Base-by-base conservation (phyloP, 2,888 invertebrate species). In the Branchipolynoe longqiensis region DNA sequence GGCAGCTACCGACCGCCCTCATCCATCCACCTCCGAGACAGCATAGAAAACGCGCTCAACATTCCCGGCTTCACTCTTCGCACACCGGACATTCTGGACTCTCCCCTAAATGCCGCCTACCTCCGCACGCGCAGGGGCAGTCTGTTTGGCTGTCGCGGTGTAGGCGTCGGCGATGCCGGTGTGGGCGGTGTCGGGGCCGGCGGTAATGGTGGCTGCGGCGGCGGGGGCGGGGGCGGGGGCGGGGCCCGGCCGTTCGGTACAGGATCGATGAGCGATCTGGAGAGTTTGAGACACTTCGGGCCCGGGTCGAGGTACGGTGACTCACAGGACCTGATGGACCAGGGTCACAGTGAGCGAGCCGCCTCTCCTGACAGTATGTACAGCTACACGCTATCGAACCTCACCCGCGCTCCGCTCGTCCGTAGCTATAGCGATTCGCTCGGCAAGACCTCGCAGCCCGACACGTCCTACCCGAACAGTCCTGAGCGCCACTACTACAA, bases 11-110 rank as follows among this genome's bases (percentile, higher is more conserved):
- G 88, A 22, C 90, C 90, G 3, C 90, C 91, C 1, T 91, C 92
- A 28, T 91, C 91, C 38, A 88, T 92, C 22, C 91, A 91, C 86
- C 89, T 92, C 3, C 90, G 92, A 4, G 90, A 90, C 14, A 92
- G 92, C 86, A 90, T 92, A 84, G 92, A 91, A 36, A 91, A 84
- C 78, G 84, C 74, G 25, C 84, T 84, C 1, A 78, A 84, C 40
- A 54, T 74, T 22, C 73, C 58, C 18, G 84, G 78, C 33, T 74
- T 84, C 28, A 69, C 59, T 25, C 40, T 84, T n/a, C 69, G 73
- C 2, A 84, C 84, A 22, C 84, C 84, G 18, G 84, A 84, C 69
- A 62, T 48, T n/a, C 41, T 84, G 6, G 84, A 84, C 33, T 84
- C 84, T 31, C 84, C 84, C n/a, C 36, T 83, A n/a, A 36, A 40